Base-by-base conservation (phyloP, 2,797 vertebrate genomes). In the Muraenolepis orangiensis region DNA sequence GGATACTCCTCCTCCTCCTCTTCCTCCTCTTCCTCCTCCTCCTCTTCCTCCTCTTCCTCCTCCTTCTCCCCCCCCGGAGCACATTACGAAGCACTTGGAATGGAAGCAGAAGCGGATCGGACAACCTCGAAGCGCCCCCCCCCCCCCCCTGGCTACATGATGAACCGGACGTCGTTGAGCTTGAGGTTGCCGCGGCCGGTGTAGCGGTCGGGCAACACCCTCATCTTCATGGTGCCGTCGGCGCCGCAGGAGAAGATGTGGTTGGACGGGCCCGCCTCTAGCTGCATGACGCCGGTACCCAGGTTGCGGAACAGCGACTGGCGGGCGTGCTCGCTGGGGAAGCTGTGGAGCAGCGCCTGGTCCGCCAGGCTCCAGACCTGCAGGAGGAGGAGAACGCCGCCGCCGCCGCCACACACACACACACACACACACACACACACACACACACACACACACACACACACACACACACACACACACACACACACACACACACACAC, bases 271-370 rank as follows among this genome's bases (percentile, higher is more conserved):
- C 96, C 97, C 76, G 94, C 94, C 87, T 99, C 97, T 66, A 99
- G 94, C 87, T 99, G 98, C 97, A 99, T 99, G 81, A 99, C 97
- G 31, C 98, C 98, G 0, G 98, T 99, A 82, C 98, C 98, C 32
- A 99, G 96, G 93, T 99, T 99, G 84, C 98, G 94, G 94, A 99
- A 99, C 83, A 99, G 92, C 70, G 98, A 99, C 86, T 99, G 98
- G 71, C 97, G 96, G 18, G 96, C 93, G 85, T 99, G 98, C 77
- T 99, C 98, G 36, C 91, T 97, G 18, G 94, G 91, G 80, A 98
- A 99, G 70, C 91, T 93, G 86, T 97, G 96, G 85, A 99, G 94
- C 82, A 95, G 92, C 75, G 71, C 86, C 86, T 96, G 96, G 0
- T 94, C 93, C 78, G 92, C 88, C 77, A 99, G 80, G 82, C 94